Evolutionary conservation across 2,888 invertebrate genomes (phyloP).

Genomic region (Sesia bembeciformis): DNA sequence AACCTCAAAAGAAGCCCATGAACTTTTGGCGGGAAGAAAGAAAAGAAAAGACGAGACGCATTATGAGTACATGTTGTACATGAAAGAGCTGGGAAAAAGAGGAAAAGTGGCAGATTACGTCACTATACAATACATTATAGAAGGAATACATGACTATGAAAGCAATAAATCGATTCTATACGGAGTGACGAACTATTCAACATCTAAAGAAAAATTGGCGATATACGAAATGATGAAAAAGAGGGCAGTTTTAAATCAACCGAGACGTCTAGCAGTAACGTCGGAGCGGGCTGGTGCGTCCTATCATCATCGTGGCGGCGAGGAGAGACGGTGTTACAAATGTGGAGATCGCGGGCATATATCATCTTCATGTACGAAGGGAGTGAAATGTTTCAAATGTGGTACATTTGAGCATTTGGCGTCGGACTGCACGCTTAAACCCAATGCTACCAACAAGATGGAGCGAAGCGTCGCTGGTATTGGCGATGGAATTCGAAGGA

Average conservation of each 20-base stretch:
- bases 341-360: constrained; percentile 8
- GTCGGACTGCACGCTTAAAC: not conserved
- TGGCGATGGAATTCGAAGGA: not conserved
- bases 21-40: constrained; percentile 10
- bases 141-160: constrained; percentile 12
- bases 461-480: not conserved
- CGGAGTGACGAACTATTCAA: constrained; percentile 11
- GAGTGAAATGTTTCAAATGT: constrained; percentile 10
- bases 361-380: constrained; percentile 2
- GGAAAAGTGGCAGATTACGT: constrained; percentile 16
- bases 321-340: constrained; percentile 4
- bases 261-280: not conserved
- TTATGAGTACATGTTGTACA: constrained; percentile 12
- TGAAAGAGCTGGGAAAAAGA: constrained; percentile 15
- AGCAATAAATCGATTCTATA: constrained; percentile 14
- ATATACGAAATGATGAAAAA: not conserved
- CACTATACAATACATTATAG: constrained; percentile 15
- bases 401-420: constrained; percentile 9
- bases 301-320: constrained; percentile 10
- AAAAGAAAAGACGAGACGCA: constrained; percentile 4
- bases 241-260: not conserved
- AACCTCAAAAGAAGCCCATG: constrained; percentile 12
- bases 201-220: constrained; percentile 1
- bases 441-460: not conserved
- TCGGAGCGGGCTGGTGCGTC: not conserved